Conservation (phyloP, 2,888 invertebrate species). For the Acleris holmiana region DNA sequence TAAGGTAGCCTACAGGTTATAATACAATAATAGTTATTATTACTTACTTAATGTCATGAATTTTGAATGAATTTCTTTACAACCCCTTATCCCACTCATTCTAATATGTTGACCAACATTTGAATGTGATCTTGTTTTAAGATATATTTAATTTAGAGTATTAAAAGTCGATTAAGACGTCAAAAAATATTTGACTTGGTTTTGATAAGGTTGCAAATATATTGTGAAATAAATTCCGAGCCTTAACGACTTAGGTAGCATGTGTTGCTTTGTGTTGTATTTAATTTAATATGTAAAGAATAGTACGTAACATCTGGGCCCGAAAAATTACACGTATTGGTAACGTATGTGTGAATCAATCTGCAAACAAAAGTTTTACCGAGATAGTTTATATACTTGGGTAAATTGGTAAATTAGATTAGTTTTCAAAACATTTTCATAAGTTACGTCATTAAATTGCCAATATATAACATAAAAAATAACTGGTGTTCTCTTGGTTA, state of each 20-base stretch:
- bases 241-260: slow-evolving; percentile 9
- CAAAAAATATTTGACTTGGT: slow-evolving; percentile 28
- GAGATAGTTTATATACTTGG: slow-evolving; percentile 13
- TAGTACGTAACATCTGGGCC: slow-evolving; percentile 12
- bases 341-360: slow-evolving; percentile 47
- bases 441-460: too few relatives aligned
- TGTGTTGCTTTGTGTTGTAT: slow-evolving; percentile 9
- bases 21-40: too few relatives aligned
- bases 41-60: too few relatives aligned
- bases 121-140: too few relatives aligned
- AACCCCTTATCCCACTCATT: too few relatives aligned
- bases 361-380: slow-evolving; percentile 45
- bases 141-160: too few relatives aligned
- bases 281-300: slow-evolving; percentile 12
- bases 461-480: too few relatives aligned
- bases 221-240: slow-evolving; percentile 19
- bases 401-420: not conserved
- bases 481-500: too few relatives aligned
- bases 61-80: too few relatives aligned
- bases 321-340: slow-evolving; percentile 13
- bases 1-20: too few relatives aligned
- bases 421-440: not conserved
- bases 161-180: slow-evolving; percentile 11
- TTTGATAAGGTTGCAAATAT: slow-evolving; percentile 5
- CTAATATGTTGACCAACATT: too few relatives aligned